Conservation (phyloP, 1,140 invertebrate species). For the Diuraphis noxia region DNA sequence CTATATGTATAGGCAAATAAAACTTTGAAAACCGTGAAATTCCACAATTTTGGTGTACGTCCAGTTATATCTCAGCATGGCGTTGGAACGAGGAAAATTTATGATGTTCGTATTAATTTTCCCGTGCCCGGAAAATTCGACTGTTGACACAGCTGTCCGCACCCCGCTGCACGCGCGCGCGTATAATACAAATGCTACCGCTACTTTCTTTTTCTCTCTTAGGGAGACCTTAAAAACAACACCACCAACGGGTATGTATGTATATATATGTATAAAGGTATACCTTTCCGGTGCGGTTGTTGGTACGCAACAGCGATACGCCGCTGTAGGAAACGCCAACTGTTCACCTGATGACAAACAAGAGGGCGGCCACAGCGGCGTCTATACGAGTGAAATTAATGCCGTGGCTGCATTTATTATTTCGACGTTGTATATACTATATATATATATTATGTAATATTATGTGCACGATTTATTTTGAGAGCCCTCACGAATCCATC, state of each 20-base stretch:
- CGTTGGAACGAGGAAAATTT: background rate
- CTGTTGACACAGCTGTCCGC: constrained; percentile 44
- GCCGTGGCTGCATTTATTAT: background rate
- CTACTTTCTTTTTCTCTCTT: background rate
- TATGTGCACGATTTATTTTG: background rate
- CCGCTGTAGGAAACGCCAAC: background rate
- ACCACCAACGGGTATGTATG: background rate
- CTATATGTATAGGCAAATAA: background rate
- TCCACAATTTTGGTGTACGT: background rate
- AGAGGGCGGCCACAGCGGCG: background rate
- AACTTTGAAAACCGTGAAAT: background rate
- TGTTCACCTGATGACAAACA: constrained; percentile 20
- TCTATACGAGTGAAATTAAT: background rate
- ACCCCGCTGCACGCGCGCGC: background rate
- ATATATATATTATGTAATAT: background rate
- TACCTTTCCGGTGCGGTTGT: background rate
- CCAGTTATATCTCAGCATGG: background rate
- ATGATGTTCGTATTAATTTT: constrained; percentile 25
- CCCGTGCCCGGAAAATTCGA: constrained; percentile 29
- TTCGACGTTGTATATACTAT: background rate
- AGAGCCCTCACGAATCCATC: background rate
- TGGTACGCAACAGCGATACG: background rate
- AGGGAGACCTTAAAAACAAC: constrained; percentile 2
- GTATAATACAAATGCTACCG: background rate
- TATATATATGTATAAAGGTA: background rate